A percentile compares a stretch with the other conserved stretches of the same genome.
Conservation (phyloP, 1,140 invertebrate genomes). For the Mercenaria mercenaria region DNA sequence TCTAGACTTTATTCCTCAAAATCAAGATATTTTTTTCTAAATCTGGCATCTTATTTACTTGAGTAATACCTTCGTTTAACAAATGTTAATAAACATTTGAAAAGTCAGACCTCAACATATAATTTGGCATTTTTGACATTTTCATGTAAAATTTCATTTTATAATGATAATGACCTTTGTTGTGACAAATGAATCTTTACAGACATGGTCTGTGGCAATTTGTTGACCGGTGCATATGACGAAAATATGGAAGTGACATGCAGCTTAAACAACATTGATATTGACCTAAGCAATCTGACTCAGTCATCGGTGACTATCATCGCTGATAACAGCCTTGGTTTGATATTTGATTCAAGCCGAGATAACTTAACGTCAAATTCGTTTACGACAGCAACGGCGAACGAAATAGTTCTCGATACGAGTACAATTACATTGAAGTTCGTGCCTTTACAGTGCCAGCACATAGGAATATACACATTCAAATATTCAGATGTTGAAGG, state of each 20-base stretch:
- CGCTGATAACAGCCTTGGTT: not conserved
- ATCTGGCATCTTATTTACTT: no score
- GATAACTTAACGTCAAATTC: not conserved
- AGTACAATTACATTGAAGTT: not conserved
- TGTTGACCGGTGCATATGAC: not conserved
- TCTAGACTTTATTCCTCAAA: no score
- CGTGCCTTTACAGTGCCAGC: not conserved
- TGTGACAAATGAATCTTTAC: no score
- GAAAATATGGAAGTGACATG: not conserved
- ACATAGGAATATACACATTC: not conserved
- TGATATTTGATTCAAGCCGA: not conserved
- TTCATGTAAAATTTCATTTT: no score
- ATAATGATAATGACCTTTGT: no score
- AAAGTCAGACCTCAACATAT: no score
- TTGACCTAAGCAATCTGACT: not conserved
- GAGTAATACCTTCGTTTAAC: no score
- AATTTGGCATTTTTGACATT: no score
- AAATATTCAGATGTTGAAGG: not conserved
- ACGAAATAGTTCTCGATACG: not conserved
- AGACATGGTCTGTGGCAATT: not conserved
- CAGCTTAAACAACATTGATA: not conserved
- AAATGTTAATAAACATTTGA: no score
- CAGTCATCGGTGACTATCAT: not conserved
- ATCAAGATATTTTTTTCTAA: no score
- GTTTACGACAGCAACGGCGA: not conserved